Percentiles rank a stretch among this genome's conserved stretches.
These are phyloP conservation scores for Euplagia quadripunctaria DNA, from an alignment of 2,888 invertebrate species.

Conservation along the genomic window DNA sequence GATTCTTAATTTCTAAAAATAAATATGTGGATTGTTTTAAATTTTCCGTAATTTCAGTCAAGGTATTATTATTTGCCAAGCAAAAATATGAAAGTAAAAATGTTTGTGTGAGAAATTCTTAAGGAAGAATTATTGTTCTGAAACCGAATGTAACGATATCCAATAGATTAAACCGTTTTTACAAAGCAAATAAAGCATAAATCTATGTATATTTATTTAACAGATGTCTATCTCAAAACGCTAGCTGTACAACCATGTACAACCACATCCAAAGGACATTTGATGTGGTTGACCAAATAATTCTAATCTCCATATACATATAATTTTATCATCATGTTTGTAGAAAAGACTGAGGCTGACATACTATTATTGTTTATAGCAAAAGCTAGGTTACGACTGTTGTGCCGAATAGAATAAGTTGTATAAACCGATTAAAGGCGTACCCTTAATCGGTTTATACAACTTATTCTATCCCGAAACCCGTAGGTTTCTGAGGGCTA, in stretches of 20 bases:
- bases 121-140: too few relatives aligned
- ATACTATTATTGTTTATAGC: slow-evolving; percentile 7
- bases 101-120: too few relatives aligned
- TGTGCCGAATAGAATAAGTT: slow-evolving; percentile 5
- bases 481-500: slow-evolving; percentile 1
- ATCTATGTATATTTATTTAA: background rate
- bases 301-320: background rate
- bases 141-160: too few relatives aligned
- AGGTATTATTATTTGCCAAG: too few relatives aligned
- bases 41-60: too few relatives aligned
- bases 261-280: background rate
- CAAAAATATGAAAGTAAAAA: too few relatives aligned
- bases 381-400: slow-evolving; percentile 8
- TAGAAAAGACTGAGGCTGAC: background rate
- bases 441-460: too few relatives aligned
- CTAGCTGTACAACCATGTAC: background rate
- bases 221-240: background rate
- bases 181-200: too few relatives aligned
- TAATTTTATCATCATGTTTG: background rate
- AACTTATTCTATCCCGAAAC: too few relatives aligned
- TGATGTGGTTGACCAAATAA: background rate
- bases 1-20: too few relatives aligned
- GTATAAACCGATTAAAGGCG: slow-evolving; percentile 14
- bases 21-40: too few relatives aligned
- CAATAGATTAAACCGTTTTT: too few relatives aligned